A percentile compares a stretch with the other conserved stretches of the same genome.
Conservation (phyloP, 2,888 invertebrate genomes). For the Escarpia spicata region DNA sequence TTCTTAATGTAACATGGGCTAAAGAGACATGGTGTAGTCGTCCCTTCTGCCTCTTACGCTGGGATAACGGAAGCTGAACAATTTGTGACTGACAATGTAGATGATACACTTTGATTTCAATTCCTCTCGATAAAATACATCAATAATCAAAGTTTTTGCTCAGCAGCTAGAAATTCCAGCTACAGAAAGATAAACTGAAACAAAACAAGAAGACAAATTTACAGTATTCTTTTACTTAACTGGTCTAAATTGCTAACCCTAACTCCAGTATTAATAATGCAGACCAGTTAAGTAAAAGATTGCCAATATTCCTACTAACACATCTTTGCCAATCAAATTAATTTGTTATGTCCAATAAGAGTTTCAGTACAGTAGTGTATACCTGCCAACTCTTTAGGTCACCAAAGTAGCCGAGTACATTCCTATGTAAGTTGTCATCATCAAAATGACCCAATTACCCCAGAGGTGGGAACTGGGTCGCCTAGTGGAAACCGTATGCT, state of each 20-base stretch:
- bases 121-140: background rate
- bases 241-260: no score
- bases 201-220: background rate
- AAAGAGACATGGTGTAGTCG: background rate
- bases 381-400: background rate
- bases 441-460: background rate
- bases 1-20: background rate
- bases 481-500: background rate
- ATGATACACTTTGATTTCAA: background rate
- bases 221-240: no score
- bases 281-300: no score
- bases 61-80: background rate
- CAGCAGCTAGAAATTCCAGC: background rate
- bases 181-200: background rate
- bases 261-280: no score
- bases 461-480: background rate
- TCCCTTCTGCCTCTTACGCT: background rate
- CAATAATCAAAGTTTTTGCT: background rate
- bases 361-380: background rate
- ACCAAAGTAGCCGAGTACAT: background rate
- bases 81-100: background rate
- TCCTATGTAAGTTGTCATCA: background rate
- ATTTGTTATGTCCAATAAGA: background rate
- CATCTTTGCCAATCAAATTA: background rate
- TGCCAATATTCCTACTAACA: background rate